A percentile compares a stretch with the other conserved stretches of the same genome.
Evolutionary conservation across 2,888 invertebrate species (phyloP).

Genomic region (Allolobophora icterica): DNA sequence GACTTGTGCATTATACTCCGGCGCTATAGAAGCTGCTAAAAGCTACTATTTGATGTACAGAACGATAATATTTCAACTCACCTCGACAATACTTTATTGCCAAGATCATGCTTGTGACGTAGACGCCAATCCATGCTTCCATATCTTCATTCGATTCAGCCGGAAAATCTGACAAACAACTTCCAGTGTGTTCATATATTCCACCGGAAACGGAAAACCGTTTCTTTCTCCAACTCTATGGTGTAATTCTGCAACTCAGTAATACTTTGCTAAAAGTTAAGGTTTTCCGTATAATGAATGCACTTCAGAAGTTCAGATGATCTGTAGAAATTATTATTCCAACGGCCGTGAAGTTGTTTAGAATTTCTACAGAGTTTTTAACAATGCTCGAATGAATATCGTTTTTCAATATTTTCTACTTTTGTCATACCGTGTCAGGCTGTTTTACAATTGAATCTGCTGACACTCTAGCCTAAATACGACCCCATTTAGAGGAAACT

Average conservation of each 20-base stretch:
- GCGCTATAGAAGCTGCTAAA: background rate
- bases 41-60: background rate
- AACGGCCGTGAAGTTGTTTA: background rate
- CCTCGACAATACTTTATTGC: background rate
- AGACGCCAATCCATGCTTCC: background rate
- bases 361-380: background rate
- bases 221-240: background rate
- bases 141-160: background rate
- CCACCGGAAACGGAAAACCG: background rate
- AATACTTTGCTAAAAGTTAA: background rate
- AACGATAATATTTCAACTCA: background rate
- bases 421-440: background rate
- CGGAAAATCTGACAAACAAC: background rate
- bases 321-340: background rate
- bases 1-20: background rate
- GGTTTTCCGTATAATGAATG: background rate
- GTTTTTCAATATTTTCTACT: background rate
- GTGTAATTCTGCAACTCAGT: background rate
- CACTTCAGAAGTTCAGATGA: background rate
- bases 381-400: background rate
- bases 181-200: background rate
- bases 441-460: background rate
- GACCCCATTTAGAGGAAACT: constrained; percentile 1
- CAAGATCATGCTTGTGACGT: background rate
- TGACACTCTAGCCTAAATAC: background rate